These are phyloP conservation scores for Eudasyphora cyanicolor DNA, from an alignment of 2,888 invertebrate genomes.

Conservation along the genomic window DNA sequence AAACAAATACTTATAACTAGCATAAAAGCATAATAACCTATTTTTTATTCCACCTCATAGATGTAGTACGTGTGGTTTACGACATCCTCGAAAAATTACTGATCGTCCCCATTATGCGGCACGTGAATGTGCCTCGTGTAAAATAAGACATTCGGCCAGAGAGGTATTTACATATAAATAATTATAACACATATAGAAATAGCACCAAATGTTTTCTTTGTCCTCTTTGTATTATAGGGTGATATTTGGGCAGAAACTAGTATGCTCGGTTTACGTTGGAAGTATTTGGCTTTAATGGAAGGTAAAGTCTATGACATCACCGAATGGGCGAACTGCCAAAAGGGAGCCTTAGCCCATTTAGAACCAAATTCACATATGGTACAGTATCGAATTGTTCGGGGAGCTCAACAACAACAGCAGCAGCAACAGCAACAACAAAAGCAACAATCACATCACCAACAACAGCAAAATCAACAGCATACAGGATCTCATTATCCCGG, in stretches of 20 bases:
- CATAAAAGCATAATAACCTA: too few relatives aligned
- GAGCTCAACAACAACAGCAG: slow-evolving; percentile 78
- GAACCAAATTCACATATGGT: slow-evolving; percentile 95
- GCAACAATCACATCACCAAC: slow-evolving; percentile 72
- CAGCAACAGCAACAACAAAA: slow-evolving; percentile 74
- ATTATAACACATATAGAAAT: background rate
- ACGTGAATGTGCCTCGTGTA: slow-evolving; percentile 93
- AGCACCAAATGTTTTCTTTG: background rate
- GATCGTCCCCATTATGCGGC: slow-evolving; percentile 95
- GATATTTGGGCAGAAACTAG: slow-evolving; percentile 98
- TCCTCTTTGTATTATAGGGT: slow-evolving; percentile 82
- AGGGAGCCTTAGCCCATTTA: slow-evolving; percentile 84
- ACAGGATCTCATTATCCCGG: slow-evolving; percentile 70
- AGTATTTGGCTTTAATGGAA: slow-evolving; percentile 98
- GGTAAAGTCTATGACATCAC: slow-evolving; percentile 97
- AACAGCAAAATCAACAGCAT: slow-evolving; percentile 71
- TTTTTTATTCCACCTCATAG: slow-evolving; percentile 77
- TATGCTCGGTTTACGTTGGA: slow-evolving; percentile 93
- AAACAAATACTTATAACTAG: too few relatives aligned
- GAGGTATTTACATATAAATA: slow-evolving; percentile 82
- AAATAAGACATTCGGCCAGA: slow-evolving; percentile 93
- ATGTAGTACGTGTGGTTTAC: slow-evolving; percentile 95
- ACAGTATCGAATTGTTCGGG: slow-evolving; percentile 82
- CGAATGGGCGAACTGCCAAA: slow-evolving; percentile 97
- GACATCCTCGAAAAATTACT: slow-evolving; percentile 92